phyloP scores from a whole-genome alignment of 2,113 vertebrate species.

The Hippocampus barbouri region DNA sequence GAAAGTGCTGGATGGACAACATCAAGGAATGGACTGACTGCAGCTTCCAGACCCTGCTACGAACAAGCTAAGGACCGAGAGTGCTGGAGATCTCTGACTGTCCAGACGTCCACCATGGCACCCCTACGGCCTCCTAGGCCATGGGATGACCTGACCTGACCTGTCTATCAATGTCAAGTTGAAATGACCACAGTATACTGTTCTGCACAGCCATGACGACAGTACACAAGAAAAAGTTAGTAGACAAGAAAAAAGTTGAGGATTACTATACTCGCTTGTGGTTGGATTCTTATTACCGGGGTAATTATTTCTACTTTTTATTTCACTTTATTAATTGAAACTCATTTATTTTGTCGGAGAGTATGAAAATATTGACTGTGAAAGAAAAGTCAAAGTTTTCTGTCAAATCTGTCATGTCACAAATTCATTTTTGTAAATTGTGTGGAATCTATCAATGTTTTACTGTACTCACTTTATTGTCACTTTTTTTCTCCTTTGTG shows the following conservation, averaged over 20 bases:
- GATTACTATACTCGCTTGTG: background rate
- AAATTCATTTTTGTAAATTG: background rate
- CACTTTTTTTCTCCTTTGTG: slow-evolving; percentile 76
- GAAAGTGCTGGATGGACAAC: too few relatives aligned
- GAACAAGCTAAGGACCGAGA: too few relatives aligned
- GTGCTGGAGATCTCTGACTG: too few relatives aligned
- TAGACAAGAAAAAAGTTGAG: background rate
- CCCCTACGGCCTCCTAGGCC: too few relatives aligned
- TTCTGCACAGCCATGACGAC: background rate
- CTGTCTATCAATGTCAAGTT: background rate
- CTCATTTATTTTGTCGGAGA: background rate
- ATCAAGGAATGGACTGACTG: too few relatives aligned
- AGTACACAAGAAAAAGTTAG: background rate
- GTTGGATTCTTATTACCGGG: background rate
- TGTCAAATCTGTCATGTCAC: background rate
- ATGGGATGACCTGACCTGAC: too few relatives aligned
- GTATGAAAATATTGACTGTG: background rate
- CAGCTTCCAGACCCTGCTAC: too few relatives aligned
- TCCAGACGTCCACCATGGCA: too few relatives aligned
- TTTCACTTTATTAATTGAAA: background rate
- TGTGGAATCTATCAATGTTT: background rate
- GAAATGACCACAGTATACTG: background rate
- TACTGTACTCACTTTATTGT: slow-evolving; percentile 78
- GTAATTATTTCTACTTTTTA: background rate
- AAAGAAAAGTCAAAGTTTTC: background rate